Base-by-base conservation (phyloP, 2,888 invertebrate species). In the Volucella inflata region DNA sequence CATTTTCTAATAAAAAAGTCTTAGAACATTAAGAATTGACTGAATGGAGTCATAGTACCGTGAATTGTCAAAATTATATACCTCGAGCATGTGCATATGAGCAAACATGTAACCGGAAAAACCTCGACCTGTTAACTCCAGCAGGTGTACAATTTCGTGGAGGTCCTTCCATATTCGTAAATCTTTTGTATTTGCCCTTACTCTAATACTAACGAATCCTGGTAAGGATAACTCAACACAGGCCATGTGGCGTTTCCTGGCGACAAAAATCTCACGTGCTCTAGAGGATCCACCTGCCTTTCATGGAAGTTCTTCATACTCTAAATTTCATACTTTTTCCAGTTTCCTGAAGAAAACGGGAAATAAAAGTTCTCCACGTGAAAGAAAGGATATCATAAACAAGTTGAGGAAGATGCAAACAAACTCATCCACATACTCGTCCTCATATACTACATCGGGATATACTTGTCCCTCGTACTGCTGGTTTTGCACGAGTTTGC, bases 331-430 rank as follows among this genome's bases (percentile, higher is more conserved):
- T 30, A 30, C 30, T 16, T 46, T 50, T 48, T 38, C 3, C 48
- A 44, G 10, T 67, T 36, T 8, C 12, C 36, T 14, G 21, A 57
- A 30, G 21, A 57, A 30, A 30, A 30, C 6, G 4, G 30, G 30
- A 30, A 67, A 67, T 42, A 67, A 46, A 48, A 42, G 21, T 60
- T 71, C 42, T 12, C 40, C 17, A 21, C 59, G 59, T 60, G 51
- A 51, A 51, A 59, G 38, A 12, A 59, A 57, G 70, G 40, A 71
- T 60, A 51, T 70, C 44, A 17, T 46, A 70, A 14, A 60, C n/a
- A 50, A 38, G 30, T 30, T 4, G 30, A 30, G 6, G 12, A 50
- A 38, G 10, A 36, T n/a, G 46, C 16, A 36, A 38, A 9, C 4
- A 12, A 38, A 38, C 36, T 17, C 16, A 36, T 44, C 2, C 64